Base-by-base conservation (phyloP, 2,797 vertebrate genomes). In the Crocodylus rhombifer region DNA sequence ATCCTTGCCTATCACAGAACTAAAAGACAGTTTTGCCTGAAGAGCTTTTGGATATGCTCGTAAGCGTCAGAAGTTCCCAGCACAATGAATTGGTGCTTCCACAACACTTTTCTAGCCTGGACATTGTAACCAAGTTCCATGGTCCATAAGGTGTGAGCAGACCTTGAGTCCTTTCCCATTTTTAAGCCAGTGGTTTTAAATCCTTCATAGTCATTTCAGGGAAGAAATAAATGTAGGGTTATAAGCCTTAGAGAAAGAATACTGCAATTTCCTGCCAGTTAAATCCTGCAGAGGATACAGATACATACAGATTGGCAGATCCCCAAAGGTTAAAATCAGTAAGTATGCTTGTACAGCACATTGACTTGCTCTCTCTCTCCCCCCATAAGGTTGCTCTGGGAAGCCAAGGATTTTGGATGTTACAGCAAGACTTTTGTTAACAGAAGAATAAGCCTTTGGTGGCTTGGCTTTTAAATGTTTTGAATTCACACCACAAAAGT, bases 401-500 rank as follows among this genome's bases (percentile, higher is more conserved):
- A 81, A 92, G 65, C n/a, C 26, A 91, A 90, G 57, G 26, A 84
- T 80, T 42, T 76, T 12, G 13, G 15, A 79, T 0, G 0, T 84
- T 89, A 86, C 84, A 81, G 84, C 74, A 61, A 79, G 84, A 82
- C 56, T 92, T 88, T 91, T 14, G 13, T 75, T 82, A 95, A 90
- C 9, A 83, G 33, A 86, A 90, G 11, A 15, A 86, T 86, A 80
- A 92, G 51, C 56, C 86, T 61, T 30, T 74, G 62, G 1, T 25
- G 69, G 23, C 26, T 51, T 73, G 17, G 28, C 51, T 87, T 86
- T 77, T 69, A 84, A 30, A 77, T 74, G n/a, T 26, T 96, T 75
- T 77, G 26, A 95, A 95, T 88, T 89, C 57, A 85, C 71, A 89
- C 75, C 62, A 67, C 36, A 89, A 61, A 89, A 71, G 74, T 83